Evolutionary conservation across 2,113 vertebrate genomes (phyloP).

Genomic region (Tyto alba): DNA sequence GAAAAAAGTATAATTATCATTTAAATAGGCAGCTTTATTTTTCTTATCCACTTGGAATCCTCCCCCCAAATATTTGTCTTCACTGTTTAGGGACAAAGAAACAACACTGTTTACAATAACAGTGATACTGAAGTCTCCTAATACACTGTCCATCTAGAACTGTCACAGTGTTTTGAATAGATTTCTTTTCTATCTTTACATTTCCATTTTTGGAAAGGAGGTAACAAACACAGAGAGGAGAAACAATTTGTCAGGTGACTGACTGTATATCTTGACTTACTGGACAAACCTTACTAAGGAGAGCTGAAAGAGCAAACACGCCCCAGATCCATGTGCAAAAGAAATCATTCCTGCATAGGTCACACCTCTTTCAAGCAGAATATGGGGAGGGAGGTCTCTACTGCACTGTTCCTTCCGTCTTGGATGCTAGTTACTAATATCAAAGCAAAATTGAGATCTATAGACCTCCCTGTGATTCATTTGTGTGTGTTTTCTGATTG

Average conservation of each 20-base stretch:
- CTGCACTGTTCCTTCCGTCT: background rate
- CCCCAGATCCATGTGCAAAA: background rate
- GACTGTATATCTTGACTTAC: background rate
- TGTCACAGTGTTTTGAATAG: background rate
- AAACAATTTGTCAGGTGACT: background rate
- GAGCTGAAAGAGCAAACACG: background rate
- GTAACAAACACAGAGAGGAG: background rate
- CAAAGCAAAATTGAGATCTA: background rate
- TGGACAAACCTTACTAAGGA: background rate
- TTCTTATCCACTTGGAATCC: background rate
- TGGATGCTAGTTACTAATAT: background rate
- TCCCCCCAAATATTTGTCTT: background rate
- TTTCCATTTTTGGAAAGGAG: background rate
- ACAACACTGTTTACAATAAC: background rate
- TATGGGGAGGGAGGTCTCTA: fast-evolving
- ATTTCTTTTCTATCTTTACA: too few relatives aligned
- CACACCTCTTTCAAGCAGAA: background rate
- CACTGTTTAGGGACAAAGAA: background rate
- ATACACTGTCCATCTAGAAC: background rate
- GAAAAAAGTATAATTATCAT: slow-evolving; percentile 36
- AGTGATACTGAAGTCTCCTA: background rate
- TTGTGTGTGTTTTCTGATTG: background rate
- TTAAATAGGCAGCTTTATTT: slow-evolving; percentile 37
- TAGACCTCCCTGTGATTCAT: background rate
- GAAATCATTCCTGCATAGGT: background rate